These are phyloP conservation scores for Brachynemurus nebulosus DNA, from an alignment of 2,888 invertebrate genomes.

Conservation along the genomic window DNA sequence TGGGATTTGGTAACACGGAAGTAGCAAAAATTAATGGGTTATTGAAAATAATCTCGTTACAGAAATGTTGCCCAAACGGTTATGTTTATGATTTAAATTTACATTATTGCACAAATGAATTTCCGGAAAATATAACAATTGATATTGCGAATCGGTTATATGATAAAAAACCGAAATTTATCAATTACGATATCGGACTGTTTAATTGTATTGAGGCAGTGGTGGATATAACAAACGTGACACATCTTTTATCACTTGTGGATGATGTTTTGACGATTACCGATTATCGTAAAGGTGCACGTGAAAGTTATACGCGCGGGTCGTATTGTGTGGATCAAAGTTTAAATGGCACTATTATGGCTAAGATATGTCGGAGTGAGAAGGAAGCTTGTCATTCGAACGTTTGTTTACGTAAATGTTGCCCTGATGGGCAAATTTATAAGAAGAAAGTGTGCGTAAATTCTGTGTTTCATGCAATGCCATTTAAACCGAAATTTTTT, in stretches of 20 bases:
- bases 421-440: conserved; percentile 14
- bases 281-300: conserved; percentile 3
- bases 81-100: conserved; percentile 18
- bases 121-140: conserved; percentile 8
- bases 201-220: conserved; percentile 1
- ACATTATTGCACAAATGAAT: conserved; percentile 19
- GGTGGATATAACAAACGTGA: not conserved
- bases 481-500: conserved; percentile 7
- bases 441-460: no score
- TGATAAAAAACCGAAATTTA: conserved; percentile 11
- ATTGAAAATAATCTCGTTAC: no score
- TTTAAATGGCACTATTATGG: not conserved
- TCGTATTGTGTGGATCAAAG: conserved; percentile 4
- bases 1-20: not conserved
- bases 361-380: conserved; percentile 3
- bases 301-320: not conserved
- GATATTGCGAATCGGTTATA: conserved; percentile 8
- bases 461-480: no score
- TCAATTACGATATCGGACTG: conserved; percentile 11
- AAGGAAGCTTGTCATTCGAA: not conserved
- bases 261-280: conserved; percentile 8
- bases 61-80: conserved; percentile 25
- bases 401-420: conserved; percentile 15
- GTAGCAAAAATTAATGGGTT: conserved; percentile 17
- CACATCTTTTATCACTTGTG: not conserved